These are phyloP conservation scores for Tursiops truncatus DNA, from an alignment of 2,113 vertebrate species.

Conservation along the genomic window DNA sequence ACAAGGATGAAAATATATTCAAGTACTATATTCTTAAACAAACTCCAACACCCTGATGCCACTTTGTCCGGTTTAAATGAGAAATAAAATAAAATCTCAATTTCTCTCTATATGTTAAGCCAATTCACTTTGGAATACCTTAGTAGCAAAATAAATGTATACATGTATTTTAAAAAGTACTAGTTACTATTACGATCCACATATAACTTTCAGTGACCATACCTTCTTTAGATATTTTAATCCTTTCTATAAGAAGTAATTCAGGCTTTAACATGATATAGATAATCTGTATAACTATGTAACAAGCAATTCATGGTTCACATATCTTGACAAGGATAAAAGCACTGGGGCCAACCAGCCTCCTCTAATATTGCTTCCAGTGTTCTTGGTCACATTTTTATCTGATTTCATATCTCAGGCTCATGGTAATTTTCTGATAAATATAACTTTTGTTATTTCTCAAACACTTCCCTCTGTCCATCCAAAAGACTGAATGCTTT, in stretches of 20 bases:
- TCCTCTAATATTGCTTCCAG: not conserved
- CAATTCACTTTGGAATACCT: not conserved
- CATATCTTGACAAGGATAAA: not conserved
- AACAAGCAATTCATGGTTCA: not conserved
- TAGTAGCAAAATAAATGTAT: not conserved
- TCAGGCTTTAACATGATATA: not conserved
- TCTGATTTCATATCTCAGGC: not conserved
- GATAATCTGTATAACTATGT: not conserved
- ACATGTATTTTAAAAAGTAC: not conserved
- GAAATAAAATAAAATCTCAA: constrained; percentile 46
- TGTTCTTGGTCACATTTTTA: not conserved
- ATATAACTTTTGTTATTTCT: not conserved
- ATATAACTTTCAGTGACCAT: not conserved
- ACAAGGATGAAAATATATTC: constrained; percentile 68
- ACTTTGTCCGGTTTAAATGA: constrained; percentile 67
- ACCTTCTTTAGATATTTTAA: not conserved
- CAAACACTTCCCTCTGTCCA: not conserved
- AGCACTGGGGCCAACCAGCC: not conserved
- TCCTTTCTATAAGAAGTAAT: constrained; percentile 37
- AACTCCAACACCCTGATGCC: constrained; percentile 63
- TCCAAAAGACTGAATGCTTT: not conserved
- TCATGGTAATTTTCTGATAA: not conserved
- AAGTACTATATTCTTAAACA: constrained; percentile 73
- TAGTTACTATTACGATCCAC: not conserved
- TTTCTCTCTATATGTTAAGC: constrained; percentile 8